Evolutionary conservation across 2,113 vertebrate genomes (phyloP), one percentile per base, ranked within the genome.

Genomic region (Anoplopoma fimbria): DNA sequence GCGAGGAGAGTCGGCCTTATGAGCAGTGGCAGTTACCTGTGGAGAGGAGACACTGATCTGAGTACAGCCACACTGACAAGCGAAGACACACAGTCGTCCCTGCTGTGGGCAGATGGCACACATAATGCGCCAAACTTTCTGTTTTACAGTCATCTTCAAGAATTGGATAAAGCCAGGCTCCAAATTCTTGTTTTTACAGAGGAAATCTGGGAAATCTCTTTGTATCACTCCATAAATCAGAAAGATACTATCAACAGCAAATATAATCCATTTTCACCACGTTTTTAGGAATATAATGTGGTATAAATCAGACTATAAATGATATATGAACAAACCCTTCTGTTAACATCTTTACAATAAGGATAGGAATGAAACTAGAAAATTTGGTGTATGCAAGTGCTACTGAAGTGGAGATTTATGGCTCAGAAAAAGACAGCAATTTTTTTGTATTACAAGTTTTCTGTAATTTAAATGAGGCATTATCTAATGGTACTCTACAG

Each of bases 1-100:
- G 60, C 3, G 64, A 69, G 34, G 58, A 45, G 65, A 65, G 51
- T 29, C 47, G 0, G n/a, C 25, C 40, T 89, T 1, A 80, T 70
- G 79, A 79, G 79, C 34, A 51, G 62, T 83, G 90, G 57, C 81
- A 79, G 90, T 36, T 23, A 72, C 88, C 83, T 79, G 84, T n/a
- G 34, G 84, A 79, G 86, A 80, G 78, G 38, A 80, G 82, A 78
- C 75, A 65, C 62, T 19, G 17, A 68, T 81, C 81, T 86, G 69
- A 84, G 49, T 6, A 13, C 1, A 55, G 71, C 33, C 51, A 60
- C 10, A 25, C 76, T 58, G 70, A 85, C 69, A 58, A 80, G 61
- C 57, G 40, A 63, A 75, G 83, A 83, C 85, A 82, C 33, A 27
- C 42, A 76, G 1, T 6, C 29, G 9, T 64, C 13, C 82, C 76